Evolutionary conservation across 2,113 vertebrate genomes (phyloP), one percentile per base, ranked within the genome.

Genomic region (Dipodomys spectabilis): DNA sequence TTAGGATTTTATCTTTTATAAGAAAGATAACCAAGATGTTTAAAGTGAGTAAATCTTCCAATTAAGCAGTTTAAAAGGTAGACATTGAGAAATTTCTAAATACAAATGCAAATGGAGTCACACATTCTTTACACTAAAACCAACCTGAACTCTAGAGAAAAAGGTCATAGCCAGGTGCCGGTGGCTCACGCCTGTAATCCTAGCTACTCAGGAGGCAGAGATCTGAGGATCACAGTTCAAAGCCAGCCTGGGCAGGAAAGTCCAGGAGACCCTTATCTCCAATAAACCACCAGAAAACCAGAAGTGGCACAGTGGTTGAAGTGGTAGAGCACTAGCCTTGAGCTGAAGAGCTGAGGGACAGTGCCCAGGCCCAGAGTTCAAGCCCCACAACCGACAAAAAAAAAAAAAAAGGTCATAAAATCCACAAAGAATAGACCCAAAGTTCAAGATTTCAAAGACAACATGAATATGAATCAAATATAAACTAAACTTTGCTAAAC

Each of bases 31-130:
- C 44, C 87, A 75, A 92, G 45, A 60, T 92, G 89, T 64, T 91
- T 84, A 83, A 91, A 86, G 39, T 79, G 27, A 94, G 6, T 25
- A 23, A 91, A 83, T 82, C 60, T 79, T 0, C n/a, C 25, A 90
- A n/a, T 71, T 93, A 72, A 78, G 25, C 72, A 84, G 69, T 77
- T n/a, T 23, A 49, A 83, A 87, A 72, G 8, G 25, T 9, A 4
- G 15, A 1, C 15, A 49, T 83, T 13, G 15, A 16, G 23, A 20
- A 83, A 86, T 82, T 81, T 2, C 13, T 53, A 9, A 45, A 80
- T 35, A 27, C 20, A 94, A 91, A 81, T 77, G 19, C 49, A 92
- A 91, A 73, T 7, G 18, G 32, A 79, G 64, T 95, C 57, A 73
- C 8, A 65, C 73, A 22, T 4, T 62, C 15, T 3, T 23, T 60